Evolutionary conservation across 2,797 vertebrate species (phyloP).

Genomic region (Nothura maculosa): DNA sequence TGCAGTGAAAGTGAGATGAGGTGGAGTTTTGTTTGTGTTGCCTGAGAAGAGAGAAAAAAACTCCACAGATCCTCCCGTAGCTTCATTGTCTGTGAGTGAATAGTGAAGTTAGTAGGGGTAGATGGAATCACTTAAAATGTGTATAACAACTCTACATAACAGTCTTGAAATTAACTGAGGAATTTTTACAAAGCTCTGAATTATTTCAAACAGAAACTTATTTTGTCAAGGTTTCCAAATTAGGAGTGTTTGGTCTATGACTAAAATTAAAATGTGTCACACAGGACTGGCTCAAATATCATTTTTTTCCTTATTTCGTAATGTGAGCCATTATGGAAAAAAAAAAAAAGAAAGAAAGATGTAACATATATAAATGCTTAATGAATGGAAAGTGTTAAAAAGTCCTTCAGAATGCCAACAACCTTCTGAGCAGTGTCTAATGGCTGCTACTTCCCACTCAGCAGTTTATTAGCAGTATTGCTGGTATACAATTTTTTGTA

Average conservation of each 20-base stretch:
- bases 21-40: background rate
- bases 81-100: background rate
- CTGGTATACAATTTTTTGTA: too few relatives aligned
- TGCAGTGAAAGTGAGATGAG: background rate
- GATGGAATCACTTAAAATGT: background rate
- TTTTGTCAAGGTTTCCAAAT: background rate
- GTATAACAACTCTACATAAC: background rate
- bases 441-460: too few relatives aligned
- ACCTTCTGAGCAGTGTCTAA: too few relatives aligned
- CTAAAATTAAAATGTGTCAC: background rate
- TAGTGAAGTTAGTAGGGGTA: background rate
- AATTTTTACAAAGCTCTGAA: background rate
- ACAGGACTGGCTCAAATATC: too few relatives aligned
- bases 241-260: fast-evolving
- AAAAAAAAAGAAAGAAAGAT: too few relatives aligned
- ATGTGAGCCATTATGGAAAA: too few relatives aligned
- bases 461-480: too few relatives aligned
- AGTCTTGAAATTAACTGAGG: background rate
- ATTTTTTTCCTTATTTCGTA: too few relatives aligned
- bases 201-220: background rate
- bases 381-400: too few relatives aligned
- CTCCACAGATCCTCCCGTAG: too few relatives aligned
- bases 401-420: too few relatives aligned
- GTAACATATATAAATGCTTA: too few relatives aligned
- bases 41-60: background rate